These are phyloP conservation scores for Microplitis deprimator DNA, from an alignment of 2,888 invertebrate species.

Conservation along the genomic window DNA sequence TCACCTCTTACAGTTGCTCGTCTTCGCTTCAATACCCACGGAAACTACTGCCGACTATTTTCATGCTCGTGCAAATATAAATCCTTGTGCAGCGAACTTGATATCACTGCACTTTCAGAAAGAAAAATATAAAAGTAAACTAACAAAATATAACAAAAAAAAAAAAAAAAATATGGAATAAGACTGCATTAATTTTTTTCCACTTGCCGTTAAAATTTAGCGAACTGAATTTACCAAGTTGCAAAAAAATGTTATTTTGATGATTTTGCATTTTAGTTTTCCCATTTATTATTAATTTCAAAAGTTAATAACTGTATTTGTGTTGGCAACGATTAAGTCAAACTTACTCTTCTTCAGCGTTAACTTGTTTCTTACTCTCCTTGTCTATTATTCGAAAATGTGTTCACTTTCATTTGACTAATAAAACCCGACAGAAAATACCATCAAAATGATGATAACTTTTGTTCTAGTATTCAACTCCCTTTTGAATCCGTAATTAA, in stretches of 20 bases:
- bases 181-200: background rate
- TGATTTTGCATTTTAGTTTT: background rate
- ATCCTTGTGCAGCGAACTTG: conserved; percentile 23
- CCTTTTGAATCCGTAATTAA: conserved; percentile 62
- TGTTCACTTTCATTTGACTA: conserved; percentile 16
- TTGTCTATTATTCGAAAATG: conserved; percentile 6
- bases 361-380: background rate
- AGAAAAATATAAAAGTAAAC: conserved; percentile 9
- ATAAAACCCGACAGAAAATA: conserved; percentile 15
- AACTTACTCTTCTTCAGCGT: background rate
- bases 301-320: too few relatives aligned
- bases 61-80: conserved; percentile 29
- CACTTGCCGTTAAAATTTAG: background rate
- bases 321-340: background rate
- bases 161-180: background rate
- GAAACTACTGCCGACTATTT: conserved; percentile 32
- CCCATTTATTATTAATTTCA: too few relatives aligned
- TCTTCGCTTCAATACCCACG: conserved; percentile 30
- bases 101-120: conserved; percentile 2
- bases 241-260: background rate
- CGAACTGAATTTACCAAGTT: background rate
- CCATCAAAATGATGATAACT: conserved; percentile 61
- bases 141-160: background rate
- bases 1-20: conserved; percentile 29
- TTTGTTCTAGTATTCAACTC: conserved; percentile 39